These are phyloP conservation scores for Cryptocheilus praepositus DNA, from an alignment of 2,888 invertebrate species.

Conservation along the genomic window DNA sequence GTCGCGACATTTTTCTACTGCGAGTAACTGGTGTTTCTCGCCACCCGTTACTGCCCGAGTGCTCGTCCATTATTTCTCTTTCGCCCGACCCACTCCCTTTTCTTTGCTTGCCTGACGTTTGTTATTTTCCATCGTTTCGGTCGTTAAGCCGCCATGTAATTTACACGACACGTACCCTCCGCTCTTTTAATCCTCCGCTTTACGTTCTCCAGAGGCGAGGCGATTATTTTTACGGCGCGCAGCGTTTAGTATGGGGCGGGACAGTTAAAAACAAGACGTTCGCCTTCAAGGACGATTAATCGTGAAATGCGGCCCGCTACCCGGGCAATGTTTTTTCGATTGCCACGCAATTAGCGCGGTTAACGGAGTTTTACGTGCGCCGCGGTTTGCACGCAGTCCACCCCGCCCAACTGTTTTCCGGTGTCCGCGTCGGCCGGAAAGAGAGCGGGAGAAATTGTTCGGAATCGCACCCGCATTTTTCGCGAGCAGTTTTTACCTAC, in stretches of 20 bases:
- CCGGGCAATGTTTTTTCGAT: conserved; percentile 22
- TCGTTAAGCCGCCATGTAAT: no score
- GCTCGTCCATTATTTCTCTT: no score
- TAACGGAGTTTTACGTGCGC: conserved; percentile 15
- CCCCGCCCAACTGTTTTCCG: not conserved
- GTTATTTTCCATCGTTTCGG: not conserved
- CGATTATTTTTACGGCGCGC: not conserved
- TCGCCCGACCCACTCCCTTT: not conserved
- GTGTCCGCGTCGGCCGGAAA: not conserved
- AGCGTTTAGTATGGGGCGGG: no score
- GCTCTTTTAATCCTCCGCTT: no score
- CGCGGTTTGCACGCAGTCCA: not conserved
- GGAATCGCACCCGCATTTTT: no score
- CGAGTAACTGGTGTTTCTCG: no score
- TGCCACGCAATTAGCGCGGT: conserved; percentile 36
- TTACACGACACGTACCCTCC: no score
- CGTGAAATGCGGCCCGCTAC: conserved; percentile 5
- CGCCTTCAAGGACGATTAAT: conserved; percentile 28
- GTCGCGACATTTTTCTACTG: no score
- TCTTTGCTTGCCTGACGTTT: not conserved
- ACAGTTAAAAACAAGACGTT: no score
- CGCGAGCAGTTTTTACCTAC: not conserved
- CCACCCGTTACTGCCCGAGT: no score
- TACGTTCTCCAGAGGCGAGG: conserved; percentile 15
- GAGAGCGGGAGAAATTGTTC: not conserved